Evolutionary conservation across 64 coral and sea anemone species (phyloP).

Genomic region (Montipora sp.): DNA sequence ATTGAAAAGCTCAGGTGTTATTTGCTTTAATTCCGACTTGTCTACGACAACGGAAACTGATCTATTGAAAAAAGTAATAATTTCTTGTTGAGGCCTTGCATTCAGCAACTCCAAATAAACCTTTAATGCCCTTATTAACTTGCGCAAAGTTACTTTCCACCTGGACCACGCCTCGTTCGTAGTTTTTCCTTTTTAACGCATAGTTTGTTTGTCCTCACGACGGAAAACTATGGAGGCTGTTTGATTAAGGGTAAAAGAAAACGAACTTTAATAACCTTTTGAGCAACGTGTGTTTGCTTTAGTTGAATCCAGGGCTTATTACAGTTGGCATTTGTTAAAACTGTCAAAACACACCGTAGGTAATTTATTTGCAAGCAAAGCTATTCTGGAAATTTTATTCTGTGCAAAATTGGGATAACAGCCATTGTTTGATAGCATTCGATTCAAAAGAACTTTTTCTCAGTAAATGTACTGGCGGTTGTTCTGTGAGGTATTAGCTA

Average conservation of each 20-base stretch:
- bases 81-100: neutral
- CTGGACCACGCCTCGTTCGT: neutral
- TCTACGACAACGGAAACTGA: neutral
- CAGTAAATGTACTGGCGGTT: slow-evolving; percentile 25
- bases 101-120: slow-evolving; percentile 15
- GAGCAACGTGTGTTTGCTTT: slow-evolving; percentile 57
- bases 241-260: slow-evolving; percentile 18
- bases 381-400: slow-evolving; percentile 23
- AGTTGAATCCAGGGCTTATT: neutral
- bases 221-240: slow-evolving; percentile 27
- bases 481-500: slow-evolving; percentile 25
- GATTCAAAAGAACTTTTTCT: slow-evolving; percentile 23
- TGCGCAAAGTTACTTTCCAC: slow-evolving; percentile 21
- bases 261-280: slow-evolving; percentile 61
- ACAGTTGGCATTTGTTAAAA: slow-evolving; percentile 43
- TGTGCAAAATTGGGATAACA: slow-evolving; percentile 15
- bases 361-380: slow-evolving; percentile 54
- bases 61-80: neutral
- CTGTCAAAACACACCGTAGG: slow-evolving; percentile 26
- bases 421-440: neutral
- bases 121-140: slow-evolving; percentile 6
- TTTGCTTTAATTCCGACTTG: neutral
- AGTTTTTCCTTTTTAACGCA: neutral
- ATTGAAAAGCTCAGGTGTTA: neutral
- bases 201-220: neutral